Evolutionary conservation across 53 echinoderm and acorn worm species (phyloP).

Genomic region (Holothuria scabra): DNA sequence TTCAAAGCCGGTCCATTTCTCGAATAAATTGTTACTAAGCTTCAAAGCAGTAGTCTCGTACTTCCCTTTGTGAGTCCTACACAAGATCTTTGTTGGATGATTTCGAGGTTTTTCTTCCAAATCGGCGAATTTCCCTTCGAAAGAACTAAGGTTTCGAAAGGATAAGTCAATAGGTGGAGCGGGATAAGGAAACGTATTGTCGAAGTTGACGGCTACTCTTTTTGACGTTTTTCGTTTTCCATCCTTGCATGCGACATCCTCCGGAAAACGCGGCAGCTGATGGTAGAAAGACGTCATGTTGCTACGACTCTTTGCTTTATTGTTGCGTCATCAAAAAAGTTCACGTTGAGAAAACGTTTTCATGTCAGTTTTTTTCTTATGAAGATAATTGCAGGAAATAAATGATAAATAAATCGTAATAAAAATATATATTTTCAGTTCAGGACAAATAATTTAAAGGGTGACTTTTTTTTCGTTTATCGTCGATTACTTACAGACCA

Average conservation of each 20-base stretch:
- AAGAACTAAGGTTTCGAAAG: slow-evolving; percentile 75
- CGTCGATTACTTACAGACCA: too few relatives aligned
- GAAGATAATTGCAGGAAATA: too few relatives aligned
- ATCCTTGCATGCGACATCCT: slow-evolving; percentile 20
- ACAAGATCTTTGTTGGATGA: slow-evolving; percentile 50
- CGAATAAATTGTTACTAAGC: slow-evolving; percentile 86
- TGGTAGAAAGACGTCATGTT: slow-evolving; percentile 71
- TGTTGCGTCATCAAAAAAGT: too few relatives aligned
- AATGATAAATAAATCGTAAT: too few relatives aligned
- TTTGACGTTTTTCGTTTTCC: slow-evolving; percentile 37
- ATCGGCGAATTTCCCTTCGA: slow-evolving; percentile 58
- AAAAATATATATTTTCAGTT: too few relatives aligned
- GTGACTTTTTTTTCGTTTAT: too few relatives aligned
- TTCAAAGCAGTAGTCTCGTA: slow-evolving; percentile 77
- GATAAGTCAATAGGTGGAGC: slow-evolving; percentile 90
- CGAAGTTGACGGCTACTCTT: slow-evolving; percentile 51
- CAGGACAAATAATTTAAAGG: too few relatives aligned
- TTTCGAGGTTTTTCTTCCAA: slow-evolving; percentile 66
- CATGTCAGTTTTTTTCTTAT: too few relatives aligned
- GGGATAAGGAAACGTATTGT: slow-evolving; percentile 65
- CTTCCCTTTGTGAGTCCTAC: slow-evolving; percentile 72
- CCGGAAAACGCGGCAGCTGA: slow-evolving; percentile 62
- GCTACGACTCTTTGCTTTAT: too few relatives aligned
- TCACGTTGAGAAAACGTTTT: too few relatives aligned
- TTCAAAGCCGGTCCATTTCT: slow-evolving; percentile 78